phyloP scores from a whole-genome alignment of 2,113 vertebrate genomes.

The Polypterus senegalus region DNA sequence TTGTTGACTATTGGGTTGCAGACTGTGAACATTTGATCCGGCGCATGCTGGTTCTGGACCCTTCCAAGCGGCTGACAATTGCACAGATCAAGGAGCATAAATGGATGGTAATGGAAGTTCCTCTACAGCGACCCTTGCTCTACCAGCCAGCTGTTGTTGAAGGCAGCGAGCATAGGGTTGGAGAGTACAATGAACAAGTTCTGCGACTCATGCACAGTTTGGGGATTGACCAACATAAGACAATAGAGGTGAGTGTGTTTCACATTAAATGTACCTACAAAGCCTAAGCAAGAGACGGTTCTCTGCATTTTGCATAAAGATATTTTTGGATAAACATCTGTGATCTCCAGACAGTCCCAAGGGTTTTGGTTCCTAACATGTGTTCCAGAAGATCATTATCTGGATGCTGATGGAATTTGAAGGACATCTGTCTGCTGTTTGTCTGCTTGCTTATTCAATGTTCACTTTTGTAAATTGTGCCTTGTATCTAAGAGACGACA shows the following conservation, averaged over 20 bases:
- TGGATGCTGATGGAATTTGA: no score
- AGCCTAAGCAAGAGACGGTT: no score
- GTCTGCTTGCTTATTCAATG: no score
- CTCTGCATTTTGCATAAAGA: no score
- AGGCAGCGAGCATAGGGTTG: constrained; percentile 62
- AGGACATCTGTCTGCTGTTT: no score
- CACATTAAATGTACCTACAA: no score
- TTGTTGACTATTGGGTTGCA: constrained; percentile 23
- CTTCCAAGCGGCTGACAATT: constrained; percentile 78
- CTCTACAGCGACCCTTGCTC: constrained; percentile 70
- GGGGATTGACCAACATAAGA: constrained; percentile 95
- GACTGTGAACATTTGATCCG: constrained; percentile 96
- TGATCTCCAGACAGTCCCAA: no score
- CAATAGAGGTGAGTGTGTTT: constrained; percentile 70
- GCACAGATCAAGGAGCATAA: constrained; percentile 95
- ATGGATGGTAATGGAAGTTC: constrained; percentile 88
- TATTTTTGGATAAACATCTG: no score
- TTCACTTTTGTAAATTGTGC: no score
- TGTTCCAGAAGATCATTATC: no score
- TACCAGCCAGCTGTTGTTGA: constrained; percentile 56
- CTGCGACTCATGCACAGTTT: constrained; percentile 93
- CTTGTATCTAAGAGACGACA: no score
- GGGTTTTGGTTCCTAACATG: not conserved
- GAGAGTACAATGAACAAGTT: constrained; percentile 90
- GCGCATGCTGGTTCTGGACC: constrained; percentile 91